A percentile compares a stretch with the other conserved stretches of the same genome.
Conservation (phyloP, 2,888 invertebrate species). For the Dioctria linearis region DNA sequence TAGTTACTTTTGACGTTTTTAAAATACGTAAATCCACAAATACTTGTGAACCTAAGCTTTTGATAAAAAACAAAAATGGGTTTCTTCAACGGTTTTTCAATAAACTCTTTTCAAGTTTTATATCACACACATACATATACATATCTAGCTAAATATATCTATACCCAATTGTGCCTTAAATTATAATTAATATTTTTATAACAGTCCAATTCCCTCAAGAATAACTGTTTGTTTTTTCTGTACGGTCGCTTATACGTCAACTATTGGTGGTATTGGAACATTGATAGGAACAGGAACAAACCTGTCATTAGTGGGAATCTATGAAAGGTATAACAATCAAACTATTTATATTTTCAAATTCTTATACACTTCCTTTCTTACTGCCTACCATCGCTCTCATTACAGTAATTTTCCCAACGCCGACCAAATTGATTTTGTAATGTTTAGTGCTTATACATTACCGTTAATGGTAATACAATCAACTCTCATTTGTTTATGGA, state of each 20-base stretch:
- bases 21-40: too few relatives aligned
- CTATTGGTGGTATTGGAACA: constrained; percentile 82
- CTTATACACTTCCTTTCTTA: not conserved
- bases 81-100: too few relatives aligned
- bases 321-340: constrained; percentile 74
- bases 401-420: constrained; percentile 64
- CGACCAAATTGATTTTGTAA: constrained; percentile 63
- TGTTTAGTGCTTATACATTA: constrained; percentile 62
- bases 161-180: not conserved
- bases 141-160: too few relatives aligned
- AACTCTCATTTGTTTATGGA: constrained; percentile 58
- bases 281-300: constrained; percentile 86
- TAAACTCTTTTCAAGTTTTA: too few relatives aligned
- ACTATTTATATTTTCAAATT: constrained; percentile 1
- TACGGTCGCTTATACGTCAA: constrained; percentile 82
- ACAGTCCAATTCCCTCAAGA: constrained; percentile 74
- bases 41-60: too few relatives aligned
- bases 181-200: constrained; percentile 8
- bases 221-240: constrained; percentile 82
- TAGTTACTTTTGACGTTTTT: too few relatives aligned
- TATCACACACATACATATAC: too few relatives aligned
- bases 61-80: too few relatives aligned
- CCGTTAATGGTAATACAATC: constrained; percentile 62
- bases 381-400: constrained; percentile 58
- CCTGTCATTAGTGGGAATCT: constrained; percentile 84